These are phyloP conservation scores for Xenopus tropicalis DNA, from an alignment of 2,113 vertebrate genomes.

Conservation along the genomic window DNA sequence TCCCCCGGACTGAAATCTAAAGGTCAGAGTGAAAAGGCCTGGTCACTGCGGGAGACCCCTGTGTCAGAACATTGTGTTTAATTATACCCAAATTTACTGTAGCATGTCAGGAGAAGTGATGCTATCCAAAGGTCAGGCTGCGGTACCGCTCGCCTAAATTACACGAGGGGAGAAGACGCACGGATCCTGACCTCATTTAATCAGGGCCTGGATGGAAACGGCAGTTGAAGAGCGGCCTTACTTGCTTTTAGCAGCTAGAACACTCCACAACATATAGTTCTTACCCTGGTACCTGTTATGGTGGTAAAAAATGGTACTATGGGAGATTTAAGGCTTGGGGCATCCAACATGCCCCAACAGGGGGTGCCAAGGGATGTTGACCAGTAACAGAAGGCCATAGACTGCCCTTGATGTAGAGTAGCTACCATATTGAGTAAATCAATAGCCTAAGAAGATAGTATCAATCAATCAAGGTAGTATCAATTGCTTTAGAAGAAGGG, in stretches of 20 bases:
- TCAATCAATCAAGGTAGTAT: no score
- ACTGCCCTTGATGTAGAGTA: no score
- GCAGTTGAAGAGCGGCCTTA: no score
- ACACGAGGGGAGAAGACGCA: conserved; percentile 50
- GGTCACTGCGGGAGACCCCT: conserved; percentile 34
- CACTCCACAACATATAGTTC: background rate
- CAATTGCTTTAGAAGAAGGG: no score
- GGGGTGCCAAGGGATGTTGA: no score
- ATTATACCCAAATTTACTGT: conserved; percentile 65
- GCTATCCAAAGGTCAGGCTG: conserved; percentile 58
- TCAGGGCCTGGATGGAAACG: conserved; percentile 15
- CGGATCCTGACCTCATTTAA: conserved; percentile 52
- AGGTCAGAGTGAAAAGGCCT: conserved; percentile 53
- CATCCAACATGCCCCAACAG: no score
- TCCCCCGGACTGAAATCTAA: conserved; percentile 52
- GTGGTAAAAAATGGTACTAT: no score
- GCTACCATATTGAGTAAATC: no score
- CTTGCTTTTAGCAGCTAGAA: background rate
- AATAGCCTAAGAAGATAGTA: no score
- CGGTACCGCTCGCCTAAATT: conserved; percentile 57
- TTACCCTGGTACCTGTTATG: no score
- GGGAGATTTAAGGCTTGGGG: no score
- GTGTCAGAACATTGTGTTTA: conserved; percentile 61
- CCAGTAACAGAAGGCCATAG: no score
- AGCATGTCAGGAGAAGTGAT: conserved; percentile 53